phyloP scores from a whole-genome alignment of 2,113 vertebrate genomes.

The Cyprinodon variegatus region DNA sequence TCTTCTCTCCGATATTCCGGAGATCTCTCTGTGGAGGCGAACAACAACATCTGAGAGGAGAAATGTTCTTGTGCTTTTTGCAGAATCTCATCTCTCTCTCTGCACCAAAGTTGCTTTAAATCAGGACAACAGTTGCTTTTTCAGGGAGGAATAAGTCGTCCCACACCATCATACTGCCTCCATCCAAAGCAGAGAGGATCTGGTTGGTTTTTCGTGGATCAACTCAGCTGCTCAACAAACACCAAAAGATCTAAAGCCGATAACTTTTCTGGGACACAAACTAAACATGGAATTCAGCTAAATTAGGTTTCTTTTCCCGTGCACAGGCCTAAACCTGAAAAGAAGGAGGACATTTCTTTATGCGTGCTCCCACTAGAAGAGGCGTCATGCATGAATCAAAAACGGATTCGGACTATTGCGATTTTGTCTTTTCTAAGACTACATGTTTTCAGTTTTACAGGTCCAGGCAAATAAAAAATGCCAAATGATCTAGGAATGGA shows the following conservation, averaged over 20 bases:
- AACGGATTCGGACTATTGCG: background rate
- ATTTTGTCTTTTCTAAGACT: background rate
- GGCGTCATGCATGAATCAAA: background rate
- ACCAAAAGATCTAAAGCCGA: background rate
- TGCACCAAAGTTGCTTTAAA: no score
- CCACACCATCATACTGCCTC: no score
- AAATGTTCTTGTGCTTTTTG: no score
- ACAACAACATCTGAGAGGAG: background rate
- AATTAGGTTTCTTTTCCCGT: background rate
- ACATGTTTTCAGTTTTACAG: background rate
- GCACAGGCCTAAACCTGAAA: background rate
- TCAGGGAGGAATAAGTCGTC: no score
- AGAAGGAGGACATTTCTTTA: background rate
- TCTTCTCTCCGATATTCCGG: no score
- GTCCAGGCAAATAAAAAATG: background rate
- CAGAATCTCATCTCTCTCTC: background rate
- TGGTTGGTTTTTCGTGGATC: no score
- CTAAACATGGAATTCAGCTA: background rate
- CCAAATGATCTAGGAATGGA: background rate
- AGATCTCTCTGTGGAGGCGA: no score
- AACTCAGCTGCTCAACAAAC: background rate
- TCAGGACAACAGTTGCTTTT: no score
- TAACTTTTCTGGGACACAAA: background rate
- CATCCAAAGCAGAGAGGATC: no score
- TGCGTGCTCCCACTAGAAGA: background rate